phyloP scores from a whole-genome alignment of 2,888 invertebrate genomes.

The Cenopis cana region DNA sequence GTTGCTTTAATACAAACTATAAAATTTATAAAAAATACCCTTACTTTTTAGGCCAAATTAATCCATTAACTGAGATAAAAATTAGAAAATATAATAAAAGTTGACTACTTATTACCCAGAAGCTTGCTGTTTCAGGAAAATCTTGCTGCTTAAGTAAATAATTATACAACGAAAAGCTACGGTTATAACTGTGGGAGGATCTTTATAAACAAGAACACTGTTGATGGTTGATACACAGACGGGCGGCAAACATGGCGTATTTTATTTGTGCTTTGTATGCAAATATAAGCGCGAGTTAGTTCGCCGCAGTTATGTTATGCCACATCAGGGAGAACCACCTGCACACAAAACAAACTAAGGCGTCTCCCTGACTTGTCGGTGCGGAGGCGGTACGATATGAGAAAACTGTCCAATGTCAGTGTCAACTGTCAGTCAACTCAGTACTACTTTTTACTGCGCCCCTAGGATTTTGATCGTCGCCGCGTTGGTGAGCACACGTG shows the following conservation, averaged over 20 bases:
- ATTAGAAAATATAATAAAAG: no score
- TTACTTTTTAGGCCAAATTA: no score
- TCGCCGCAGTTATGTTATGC: constrained; percentile 11
- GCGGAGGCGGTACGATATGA: no score
- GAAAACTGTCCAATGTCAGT: no score
- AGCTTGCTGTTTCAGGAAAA: background rate
- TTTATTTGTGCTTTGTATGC: constrained; percentile 28
- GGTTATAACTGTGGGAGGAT: background rate
- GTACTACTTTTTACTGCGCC: no score
- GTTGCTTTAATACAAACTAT: no score
- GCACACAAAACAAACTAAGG: background rate
- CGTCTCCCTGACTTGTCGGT: no score
- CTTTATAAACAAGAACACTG: constrained; percentile 10
- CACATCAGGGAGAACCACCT: background rate
- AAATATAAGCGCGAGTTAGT: constrained; percentile 23
- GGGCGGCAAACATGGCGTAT: constrained; percentile 11
- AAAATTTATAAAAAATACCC: no score
- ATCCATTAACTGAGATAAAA: no score
- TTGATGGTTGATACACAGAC: constrained; percentile 15
- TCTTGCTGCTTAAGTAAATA: background rate
- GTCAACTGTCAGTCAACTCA: no score
- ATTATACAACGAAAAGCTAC: background rate
- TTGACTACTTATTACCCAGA: background rate
- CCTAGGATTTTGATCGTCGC: no score
- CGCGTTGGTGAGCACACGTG: no score